These are phyloP conservation scores for Drosophila pseudotalamancana DNA, from an alignment of 2,888 invertebrate species.

Conservation along the genomic window DNA sequence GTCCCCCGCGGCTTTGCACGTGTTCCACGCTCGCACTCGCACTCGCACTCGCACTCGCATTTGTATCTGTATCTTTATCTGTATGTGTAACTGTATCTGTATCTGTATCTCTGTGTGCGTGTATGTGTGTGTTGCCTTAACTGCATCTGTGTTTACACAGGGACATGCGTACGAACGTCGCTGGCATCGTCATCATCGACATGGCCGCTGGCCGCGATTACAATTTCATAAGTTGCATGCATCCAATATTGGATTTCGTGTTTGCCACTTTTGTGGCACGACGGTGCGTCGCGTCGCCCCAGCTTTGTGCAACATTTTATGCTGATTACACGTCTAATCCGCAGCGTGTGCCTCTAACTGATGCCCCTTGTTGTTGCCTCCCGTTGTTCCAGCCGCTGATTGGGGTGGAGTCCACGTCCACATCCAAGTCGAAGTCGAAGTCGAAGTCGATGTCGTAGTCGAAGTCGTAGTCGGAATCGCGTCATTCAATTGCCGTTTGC, in stretches of 20 bases:
- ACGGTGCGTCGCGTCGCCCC: slow-evolving; percentile 18
- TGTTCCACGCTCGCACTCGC: slow-evolving; percentile 72
- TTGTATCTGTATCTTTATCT: slow-evolving; percentile 24
- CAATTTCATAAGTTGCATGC: slow-evolving; percentile 46
- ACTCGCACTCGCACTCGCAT: slow-evolving; percentile 34
- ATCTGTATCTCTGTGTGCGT: slow-evolving; percentile 5
- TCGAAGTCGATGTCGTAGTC: not conserved
- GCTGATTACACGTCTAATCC: slow-evolving; percentile 79
- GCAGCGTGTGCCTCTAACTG: slow-evolving; percentile 67
- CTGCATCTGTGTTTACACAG: slow-evolving; percentile 52
- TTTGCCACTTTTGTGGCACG: slow-evolving; percentile 72
- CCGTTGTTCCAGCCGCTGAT: slow-evolving; percentile 6
- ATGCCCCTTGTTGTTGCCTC: slow-evolving; percentile 13
- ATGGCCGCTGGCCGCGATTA: slow-evolving; percentile 50
- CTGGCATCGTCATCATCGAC: slow-evolving; percentile 42
- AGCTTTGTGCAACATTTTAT: slow-evolving; percentile 65
- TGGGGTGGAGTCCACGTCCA: slow-evolving; percentile 25
- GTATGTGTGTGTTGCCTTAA: slow-evolving; percentile 5
- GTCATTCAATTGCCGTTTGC: slow-evolving; percentile 68
- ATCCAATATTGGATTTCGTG: slow-evolving; percentile 76
- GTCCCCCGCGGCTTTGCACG: slow-evolving; percentile 84
- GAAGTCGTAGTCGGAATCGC: slow-evolving; percentile 19
- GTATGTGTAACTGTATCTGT: slow-evolving; percentile 14
- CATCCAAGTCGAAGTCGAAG: not conserved
- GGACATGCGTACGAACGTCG: slow-evolving; percentile 74